Percentiles rank a stretch among this genome's conserved stretches.
Evolutionary conservation across 1,140 invertebrate species (phyloP).

Genomic region (Coenobita brevimanus): DNA sequence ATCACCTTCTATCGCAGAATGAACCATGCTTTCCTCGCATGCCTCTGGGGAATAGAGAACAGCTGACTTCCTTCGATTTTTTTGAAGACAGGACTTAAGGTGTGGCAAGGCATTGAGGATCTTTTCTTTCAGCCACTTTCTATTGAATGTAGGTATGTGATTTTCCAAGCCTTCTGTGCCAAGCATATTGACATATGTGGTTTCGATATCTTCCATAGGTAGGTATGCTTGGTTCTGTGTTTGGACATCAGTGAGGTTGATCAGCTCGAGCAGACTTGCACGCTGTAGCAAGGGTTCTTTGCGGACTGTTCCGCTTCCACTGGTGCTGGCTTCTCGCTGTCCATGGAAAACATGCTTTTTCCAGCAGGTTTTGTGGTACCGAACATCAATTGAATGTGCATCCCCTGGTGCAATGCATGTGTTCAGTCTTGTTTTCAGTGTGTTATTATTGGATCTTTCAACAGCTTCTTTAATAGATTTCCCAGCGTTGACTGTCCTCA

Average conservation of each 20-base stretch:
- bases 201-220: constrained; percentile 6
- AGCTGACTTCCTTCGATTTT: constrained; percentile 34
- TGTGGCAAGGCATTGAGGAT: constrained; percentile 21
- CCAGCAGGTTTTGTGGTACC: no score
- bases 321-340: background rate
- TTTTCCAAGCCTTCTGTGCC: constrained; percentile 29
- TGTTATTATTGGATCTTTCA: background rate
- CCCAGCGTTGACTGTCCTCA: background rate
- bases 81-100: constrained; percentile 1
- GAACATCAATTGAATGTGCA: no score
- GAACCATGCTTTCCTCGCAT: constrained; percentile 26
- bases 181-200: constrained; percentile 36
- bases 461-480: background rate
- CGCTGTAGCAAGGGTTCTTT: constrained; percentile 18
- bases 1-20: background rate
- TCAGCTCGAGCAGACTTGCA: constrained; percentile 38
- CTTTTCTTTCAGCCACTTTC: constrained; percentile 18
- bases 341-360: constrained; percentile 14
- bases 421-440: constrained; percentile 21
- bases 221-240: constrained; percentile 28
- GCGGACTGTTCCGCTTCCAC: background rate
- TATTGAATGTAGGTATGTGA: constrained; percentile 25
- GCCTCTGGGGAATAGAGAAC: constrained; percentile 34
- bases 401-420: background rate
- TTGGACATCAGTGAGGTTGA: constrained; percentile 46